A percentile compares a stretch with the other conserved stretches of the same genome.
Evolutionary conservation across 2,888 invertebrate genomes (phyloP).

Genomic region (Cabera pusaria): DNA sequence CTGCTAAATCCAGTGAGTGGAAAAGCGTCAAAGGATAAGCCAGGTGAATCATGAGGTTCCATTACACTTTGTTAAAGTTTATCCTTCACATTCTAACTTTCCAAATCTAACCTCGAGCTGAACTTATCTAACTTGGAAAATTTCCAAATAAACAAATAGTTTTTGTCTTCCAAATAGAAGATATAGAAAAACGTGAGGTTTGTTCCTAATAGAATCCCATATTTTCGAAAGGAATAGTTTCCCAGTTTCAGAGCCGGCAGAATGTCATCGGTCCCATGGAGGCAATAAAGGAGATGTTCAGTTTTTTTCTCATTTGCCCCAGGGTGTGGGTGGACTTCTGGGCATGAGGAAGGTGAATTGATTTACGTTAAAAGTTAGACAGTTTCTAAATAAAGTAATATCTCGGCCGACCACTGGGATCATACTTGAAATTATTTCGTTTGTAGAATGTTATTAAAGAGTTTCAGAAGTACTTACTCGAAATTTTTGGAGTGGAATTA

Average conservation of each 20-base stretch:
- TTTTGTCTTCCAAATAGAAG: slow-evolving; percentile 8
- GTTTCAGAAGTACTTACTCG: no score
- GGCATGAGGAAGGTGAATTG: slow-evolving; percentile 44
- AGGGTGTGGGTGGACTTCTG: slow-evolving; percentile 18
- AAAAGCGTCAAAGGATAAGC: slow-evolving; percentile 15
- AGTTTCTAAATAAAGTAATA: slow-evolving; percentile 45
- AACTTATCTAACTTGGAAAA: slow-evolving; percentile 11
- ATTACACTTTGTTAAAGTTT: slow-evolving; percentile 16
- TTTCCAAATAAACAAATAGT: slow-evolving; percentile 17
- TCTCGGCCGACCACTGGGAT: slow-evolving; percentile 32
- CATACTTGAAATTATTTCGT: slow-evolving; percentile 23
- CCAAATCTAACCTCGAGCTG: slow-evolving; percentile 9
- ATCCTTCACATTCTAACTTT: slow-evolving; percentile 14
- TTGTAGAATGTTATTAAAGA: no score
- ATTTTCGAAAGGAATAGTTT: slow-evolving; percentile 26
- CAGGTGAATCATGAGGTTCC: slow-evolving; percentile 15
- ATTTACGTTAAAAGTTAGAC: slow-evolving; percentile 53
- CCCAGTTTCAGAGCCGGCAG: slow-evolving; percentile 17
- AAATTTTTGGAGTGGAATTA: no score
- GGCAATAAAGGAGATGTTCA: slow-evolving; percentile 35
- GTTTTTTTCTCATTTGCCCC: slow-evolving; percentile 36
- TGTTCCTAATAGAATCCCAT: slow-evolving; percentile 18
- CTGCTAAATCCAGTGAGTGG: slow-evolving; percentile 13
- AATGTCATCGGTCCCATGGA: slow-evolving; percentile 33
- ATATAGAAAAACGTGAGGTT: slow-evolving; percentile 11